Evolutionary conservation across 2,797 vertebrate species (phyloP), one percentile per base, ranked within the genome.

Genomic region (Potorous gilbertii): DNA sequence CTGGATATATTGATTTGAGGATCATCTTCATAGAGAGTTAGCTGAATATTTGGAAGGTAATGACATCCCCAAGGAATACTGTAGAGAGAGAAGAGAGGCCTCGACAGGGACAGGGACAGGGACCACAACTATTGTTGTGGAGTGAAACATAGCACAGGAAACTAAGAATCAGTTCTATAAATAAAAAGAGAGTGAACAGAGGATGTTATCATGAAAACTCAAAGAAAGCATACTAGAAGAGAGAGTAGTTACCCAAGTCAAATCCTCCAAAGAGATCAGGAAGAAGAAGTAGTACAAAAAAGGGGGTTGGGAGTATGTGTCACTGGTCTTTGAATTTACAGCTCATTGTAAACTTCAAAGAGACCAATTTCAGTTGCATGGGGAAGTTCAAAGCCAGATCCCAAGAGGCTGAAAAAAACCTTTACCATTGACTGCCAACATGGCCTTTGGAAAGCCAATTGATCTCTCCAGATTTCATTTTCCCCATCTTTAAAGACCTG

Each of bases 401-500:
- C 40, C n/a, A 40, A 74, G 14, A 6, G 34, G 14, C 9, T 74
- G 62, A 56, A 56, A 66, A 66, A 21, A 8, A n/a, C 34, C 6
- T 74, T 74, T 74, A 14, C 62, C 34, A 18, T 40, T 74, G 62
- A n/a, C 34, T 40, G 34, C 62, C 74, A 81, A 2, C n/a, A 81
- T 46, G 40, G n/a, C 40, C 40, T 46, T 46, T 81, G 74, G 40
- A 81, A 81, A 46, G 9, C 21, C 74, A 46, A 4, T 11, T 34
- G 28, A 52, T 54, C 40, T 54, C 95, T 95, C 93, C 34, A 94
- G 55, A 55, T 81, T 94, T 56, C 29, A 94, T 94, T 90, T 81
- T 94, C 93, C 87, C 96, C 90, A 94, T 90, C 91, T 92, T 91
- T 46, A 95, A 98, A 95, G 81, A 59, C 90, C 50, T 1, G 9